phyloP scores from a whole-genome alignment of 2,888 invertebrate genomes.

The Arge pagana region DNA sequence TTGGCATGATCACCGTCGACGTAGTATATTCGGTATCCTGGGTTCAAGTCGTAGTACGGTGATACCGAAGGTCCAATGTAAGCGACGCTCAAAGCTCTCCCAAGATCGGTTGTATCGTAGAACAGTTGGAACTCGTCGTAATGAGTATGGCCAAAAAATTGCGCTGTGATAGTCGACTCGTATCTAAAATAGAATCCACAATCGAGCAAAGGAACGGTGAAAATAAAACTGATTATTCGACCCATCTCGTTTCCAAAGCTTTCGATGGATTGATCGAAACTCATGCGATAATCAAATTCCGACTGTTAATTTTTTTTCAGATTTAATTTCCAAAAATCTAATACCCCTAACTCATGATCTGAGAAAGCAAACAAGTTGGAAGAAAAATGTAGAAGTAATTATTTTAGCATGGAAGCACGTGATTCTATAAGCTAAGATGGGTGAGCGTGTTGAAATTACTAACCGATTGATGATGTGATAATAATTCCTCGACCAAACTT shows the following conservation, averaged over 20 bases:
- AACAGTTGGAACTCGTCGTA: slow-evolving; percentile 93
- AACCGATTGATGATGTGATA: slow-evolving; percentile 83
- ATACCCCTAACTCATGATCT: not conserved
- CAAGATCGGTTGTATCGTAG: slow-evolving; percentile 82
- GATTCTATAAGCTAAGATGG: not conserved
- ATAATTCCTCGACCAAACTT: slow-evolving; percentile 95
- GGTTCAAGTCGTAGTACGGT: slow-evolving; percentile 90
- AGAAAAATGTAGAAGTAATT: not conserved
- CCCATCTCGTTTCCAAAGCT: not conserved
- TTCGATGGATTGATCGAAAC: not conserved
- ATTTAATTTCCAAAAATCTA: not conserved
- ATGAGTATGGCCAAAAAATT: slow-evolving; percentile 94
- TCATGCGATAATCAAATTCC: not conserved
- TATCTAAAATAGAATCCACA: slow-evolving; percentile 60
- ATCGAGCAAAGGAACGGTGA: slow-evolving; percentile 5
- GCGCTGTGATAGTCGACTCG: slow-evolving; percentile 86
- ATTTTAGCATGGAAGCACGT: not conserved
- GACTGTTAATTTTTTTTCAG: not conserved
- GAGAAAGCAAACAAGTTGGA: not conserved
- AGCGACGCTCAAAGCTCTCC: slow-evolving; percentile 83
- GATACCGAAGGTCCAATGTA: slow-evolving; percentile 95
- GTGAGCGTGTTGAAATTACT: too few relatives aligned
- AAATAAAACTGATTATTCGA: too few relatives aligned
- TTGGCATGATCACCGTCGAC: slow-evolving; percentile 90
- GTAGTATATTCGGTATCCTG: slow-evolving; percentile 94